Evolutionary conservation across 2,888 invertebrate genomes (phyloP), one percentile per base, ranked within the genome.

Genomic region (Sminthurinus aureus): DNA sequence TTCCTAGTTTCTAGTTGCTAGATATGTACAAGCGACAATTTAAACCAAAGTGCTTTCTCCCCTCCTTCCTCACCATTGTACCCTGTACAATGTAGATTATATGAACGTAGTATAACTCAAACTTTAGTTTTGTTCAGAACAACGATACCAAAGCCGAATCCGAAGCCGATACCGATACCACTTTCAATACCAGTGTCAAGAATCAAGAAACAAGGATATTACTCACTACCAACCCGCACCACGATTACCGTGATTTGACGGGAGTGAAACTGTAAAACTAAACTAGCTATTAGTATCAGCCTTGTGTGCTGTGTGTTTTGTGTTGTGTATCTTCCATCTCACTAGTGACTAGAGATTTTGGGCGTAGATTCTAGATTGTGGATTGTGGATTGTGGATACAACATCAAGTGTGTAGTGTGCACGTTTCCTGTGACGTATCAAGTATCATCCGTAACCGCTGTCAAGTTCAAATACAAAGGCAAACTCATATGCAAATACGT

Each of bases 271-370:
- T 22, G 22, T 77, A 77, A 77, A 77, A 77, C 58, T 77, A 50
- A 77, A 66, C 78, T 78, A 66, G 58, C 78, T 78, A 66, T 64
- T 78, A 78, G 78, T 12, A 58, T 58, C 18, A 58, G 58, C 38
- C 38, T 38, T 6, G 38, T 38, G 38, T 6, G 38, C 6, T 38
- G 38, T 38, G 38, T 6, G 6, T 38, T 38, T 6, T 58, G 58
- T 9, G 9, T 58, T 13, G 4, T 38, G 38, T 38, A 38, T 38
- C 3, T 38, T 38, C 38, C 38, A 38, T 38, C 1, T 38, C 38
- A 38, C 38, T 38, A 38, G 38, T 4, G 38, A 38, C 38, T 38
- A 38, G 38, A 38, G 38, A 38, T 38, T 38, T 38, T 38, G 38
- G 6, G 38, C 38, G 38, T 38, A 38, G 38, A 38, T 38, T 4